A percentile compares a stretch with the other conserved stretches of the same genome.
These are phyloP conservation scores for Botia kubotai DNA, from an alignment of 2,797 vertebrate species.

Conservation along the genomic window DNA sequence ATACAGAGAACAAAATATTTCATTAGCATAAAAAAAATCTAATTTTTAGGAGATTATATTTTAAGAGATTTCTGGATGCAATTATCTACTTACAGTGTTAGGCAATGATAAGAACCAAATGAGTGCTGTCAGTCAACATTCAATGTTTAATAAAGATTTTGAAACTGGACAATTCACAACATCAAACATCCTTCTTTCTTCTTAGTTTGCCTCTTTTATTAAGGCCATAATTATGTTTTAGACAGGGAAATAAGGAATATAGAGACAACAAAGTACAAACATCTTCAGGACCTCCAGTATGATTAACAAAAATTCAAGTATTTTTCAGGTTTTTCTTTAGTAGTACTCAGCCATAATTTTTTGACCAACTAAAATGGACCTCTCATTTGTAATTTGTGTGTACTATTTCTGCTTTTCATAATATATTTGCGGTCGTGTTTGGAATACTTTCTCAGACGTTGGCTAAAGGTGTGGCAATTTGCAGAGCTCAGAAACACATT, in stretches of 20 bases:
- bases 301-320: constrained; percentile 13
- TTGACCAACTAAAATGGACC: background rate
- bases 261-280: background rate
- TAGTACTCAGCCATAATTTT: background rate
- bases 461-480: background rate
- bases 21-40: constrained; percentile 43
- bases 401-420: background rate
- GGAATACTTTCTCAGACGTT: background rate
- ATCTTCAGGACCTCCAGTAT: background rate
- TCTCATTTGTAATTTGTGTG: background rate
- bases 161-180: constrained; percentile 8
- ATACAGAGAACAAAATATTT: constrained; percentile 62
- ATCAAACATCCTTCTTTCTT: background rate
- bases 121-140: constrained; percentile 10
- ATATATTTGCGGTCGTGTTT: background rate
- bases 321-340: background rate
- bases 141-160: constrained; percentile 43
- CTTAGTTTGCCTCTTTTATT: background rate
- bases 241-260: background rate
- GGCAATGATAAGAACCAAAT: constrained; percentile 7
- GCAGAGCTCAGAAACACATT: background rate
- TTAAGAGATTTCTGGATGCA: constrained; percentile 26
- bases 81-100: constrained; percentile 6
- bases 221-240: background rate
- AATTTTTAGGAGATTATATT: constrained; percentile 38